Percentiles rank a stretch among this genome's conserved stretches.
phyloP scores from a whole-genome alignment of 2,113 vertebrate genomes.

The Willisornis vidua region DNA sequence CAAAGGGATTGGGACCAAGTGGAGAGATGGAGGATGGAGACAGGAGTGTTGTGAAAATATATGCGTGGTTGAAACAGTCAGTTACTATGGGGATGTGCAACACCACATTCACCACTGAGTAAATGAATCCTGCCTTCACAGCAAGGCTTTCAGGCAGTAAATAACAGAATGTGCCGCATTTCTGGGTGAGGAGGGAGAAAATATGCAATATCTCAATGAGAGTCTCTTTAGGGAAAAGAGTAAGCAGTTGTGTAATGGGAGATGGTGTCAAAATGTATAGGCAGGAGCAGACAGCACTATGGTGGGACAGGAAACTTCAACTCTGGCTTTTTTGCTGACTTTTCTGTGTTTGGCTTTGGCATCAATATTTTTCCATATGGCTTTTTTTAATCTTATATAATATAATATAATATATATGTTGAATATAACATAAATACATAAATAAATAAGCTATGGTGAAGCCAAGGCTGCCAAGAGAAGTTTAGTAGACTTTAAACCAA shows the following conservation, averaged over 20 bases:
- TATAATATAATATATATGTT: not conserved
- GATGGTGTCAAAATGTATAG: not conserved
- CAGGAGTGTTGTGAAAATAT: not conserved
- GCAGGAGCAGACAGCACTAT: not conserved
- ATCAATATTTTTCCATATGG: not conserved
- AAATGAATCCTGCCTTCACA: not conserved
- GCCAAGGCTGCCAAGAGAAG: not conserved
- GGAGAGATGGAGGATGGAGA: not conserved
- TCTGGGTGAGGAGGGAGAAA: not conserved
- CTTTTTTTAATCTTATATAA: not conserved
- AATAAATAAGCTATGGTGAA: not conserved
- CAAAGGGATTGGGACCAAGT: not conserved
- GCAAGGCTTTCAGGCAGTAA: not conserved
- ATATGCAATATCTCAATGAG: not conserved
- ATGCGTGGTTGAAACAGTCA: not conserved
- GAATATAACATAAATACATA: not conserved
- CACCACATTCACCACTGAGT: not conserved
- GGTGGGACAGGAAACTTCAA: not conserved
- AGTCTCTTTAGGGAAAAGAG: not conserved
- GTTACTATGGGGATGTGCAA: not conserved
- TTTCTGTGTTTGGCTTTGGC: not conserved
- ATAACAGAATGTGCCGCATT: not conserved
- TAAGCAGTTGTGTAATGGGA: not conserved
- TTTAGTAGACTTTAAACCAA: not conserved
- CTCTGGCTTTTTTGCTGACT: not conserved